Evolutionary conservation across 2,797 vertebrate genomes (phyloP), one percentile per base, ranked within the genome.

Genomic region (Sorex maritimensis): DNA sequence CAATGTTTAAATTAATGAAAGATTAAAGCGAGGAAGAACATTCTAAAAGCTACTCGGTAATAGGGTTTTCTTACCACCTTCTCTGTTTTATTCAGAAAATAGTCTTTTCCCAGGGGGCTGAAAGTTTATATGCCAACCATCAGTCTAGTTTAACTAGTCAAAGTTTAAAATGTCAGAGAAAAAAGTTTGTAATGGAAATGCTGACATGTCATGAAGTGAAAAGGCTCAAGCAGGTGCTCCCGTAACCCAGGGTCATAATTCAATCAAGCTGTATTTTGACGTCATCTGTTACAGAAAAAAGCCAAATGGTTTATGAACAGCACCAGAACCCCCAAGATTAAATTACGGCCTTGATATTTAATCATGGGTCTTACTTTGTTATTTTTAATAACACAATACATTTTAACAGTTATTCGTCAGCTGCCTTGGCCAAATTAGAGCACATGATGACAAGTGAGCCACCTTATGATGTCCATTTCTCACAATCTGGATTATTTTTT

Each of bases 261-360:
- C 97, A 98, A 98, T 98, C 97, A 98, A 84, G 97, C 96, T 97
- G 92, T 21, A 88, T 97, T 97, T 96, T 98, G 98, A 98, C 97
- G 97, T 98, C 98, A 98, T 97, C 91, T 93, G 94, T 94, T 97
- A 96, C 92, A 98, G 96, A 98, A 96, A 96, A 69, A 97, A 97
- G 97, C 97, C 97, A 68, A 93, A 97, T 94, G 97, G 97, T 97
- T 97, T 98, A 96, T 94, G 97, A 98, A 97, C 97, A 94, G 97
- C 44, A 97, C 97, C 97, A 98, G 98, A 98, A 97, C 97, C 97
- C 98, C 97, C 0, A 4, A 98, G 98, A 98, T 98, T 98, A 97
- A 98, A 98, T 98, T 98, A 98, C 93, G 69, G 95, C 38, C 97
- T 95, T 86, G 97, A 97, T 98, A 98, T 97, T 97, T 96, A 94